These are phyloP conservation scores for Sebastes aleutianus DNA, from an alignment of 2,797 vertebrate genomes.

Conservation along the genomic window DNA sequence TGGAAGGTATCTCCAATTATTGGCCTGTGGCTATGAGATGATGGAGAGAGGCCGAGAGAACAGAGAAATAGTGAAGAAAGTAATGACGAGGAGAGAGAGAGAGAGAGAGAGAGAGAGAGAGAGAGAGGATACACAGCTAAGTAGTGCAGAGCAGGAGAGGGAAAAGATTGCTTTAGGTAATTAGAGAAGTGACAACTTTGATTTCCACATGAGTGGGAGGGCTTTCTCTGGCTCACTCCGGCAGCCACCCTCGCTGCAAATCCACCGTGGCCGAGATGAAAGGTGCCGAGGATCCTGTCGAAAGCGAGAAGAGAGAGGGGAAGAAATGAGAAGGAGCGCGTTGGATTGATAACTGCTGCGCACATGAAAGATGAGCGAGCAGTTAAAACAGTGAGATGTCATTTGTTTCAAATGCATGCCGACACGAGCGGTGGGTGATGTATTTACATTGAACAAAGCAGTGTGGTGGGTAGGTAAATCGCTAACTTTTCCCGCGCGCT, in stretches of 20 bases:
- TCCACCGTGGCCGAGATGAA: slow-evolving; percentile 64
- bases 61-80: slow-evolving; percentile 29
- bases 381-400: slow-evolving; percentile 42
- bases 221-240: slow-evolving; percentile 24
- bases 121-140: slow-evolving; percentile 13
- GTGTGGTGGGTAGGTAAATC: slow-evolving; percentile 21
- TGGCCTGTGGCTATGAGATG: slow-evolving; percentile 62
- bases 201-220: slow-evolving; percentile 57
- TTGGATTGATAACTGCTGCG: slow-evolving; percentile 53
- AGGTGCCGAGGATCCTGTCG: slow-evolving; percentile 41
- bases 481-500: neutral
- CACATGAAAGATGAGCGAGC: slow-evolving; percentile 57
- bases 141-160: slow-evolving; percentile 52
- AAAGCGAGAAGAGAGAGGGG: slow-evolving; percentile 6
- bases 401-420: slow-evolving; percentile 34
- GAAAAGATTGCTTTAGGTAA: slow-evolving; percentile 78
- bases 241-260: slow-evolving; percentile 53
- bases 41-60: slow-evolving; percentile 48
- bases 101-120: neutral
- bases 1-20: slow-evolving; percentile 72
- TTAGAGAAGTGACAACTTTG: slow-evolving; percentile 79
- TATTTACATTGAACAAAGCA: slow-evolving; percentile 54
- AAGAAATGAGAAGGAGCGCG: slow-evolving; percentile 21
- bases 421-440: slow-evolving; percentile 2
- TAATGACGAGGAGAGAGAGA: slow-evolving; percentile 33